Percentiles rank a stretch among this genome's conserved stretches.
Evolutionary conservation across 2,113 vertebrate species (phyloP).

Genomic region (Uropsilus gracilis): DNA sequence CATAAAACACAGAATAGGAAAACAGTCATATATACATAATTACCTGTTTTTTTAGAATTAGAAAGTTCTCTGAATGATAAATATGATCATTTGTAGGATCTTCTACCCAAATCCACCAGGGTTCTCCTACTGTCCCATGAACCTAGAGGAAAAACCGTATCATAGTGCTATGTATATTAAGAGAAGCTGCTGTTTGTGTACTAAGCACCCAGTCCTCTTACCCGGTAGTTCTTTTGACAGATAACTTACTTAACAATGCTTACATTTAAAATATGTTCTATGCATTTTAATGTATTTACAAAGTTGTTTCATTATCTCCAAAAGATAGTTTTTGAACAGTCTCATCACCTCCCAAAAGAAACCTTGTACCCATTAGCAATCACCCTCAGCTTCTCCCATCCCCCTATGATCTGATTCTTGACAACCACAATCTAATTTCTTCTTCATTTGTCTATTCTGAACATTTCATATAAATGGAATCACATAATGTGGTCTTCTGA

Average conservation of each 20-base stretch:
- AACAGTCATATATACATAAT: not conserved
- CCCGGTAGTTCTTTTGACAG: not conserved
- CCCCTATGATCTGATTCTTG: not conserved
- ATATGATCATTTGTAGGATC: constrained; percentile 98
- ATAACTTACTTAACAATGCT: not conserved
- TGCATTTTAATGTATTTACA: not conserved
- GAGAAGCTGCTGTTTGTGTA: not conserved
- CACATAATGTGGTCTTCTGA: not conserved
- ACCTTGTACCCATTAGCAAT: not conserved
- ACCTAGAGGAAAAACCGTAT: constrained; percentile 86
- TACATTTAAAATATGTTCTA: not conserved
- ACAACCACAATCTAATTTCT: not conserved
- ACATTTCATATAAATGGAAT: constrained; percentile 25
- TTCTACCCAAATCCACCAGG: constrained; percentile 99
- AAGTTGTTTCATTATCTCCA: not conserved
- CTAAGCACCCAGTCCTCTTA: not conserved
- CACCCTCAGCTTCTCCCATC: not conserved
- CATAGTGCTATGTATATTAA: not conserved
- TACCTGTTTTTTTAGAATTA: constrained; percentile 99
- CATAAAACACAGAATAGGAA: not conserved
- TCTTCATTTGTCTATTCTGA: not conserved
- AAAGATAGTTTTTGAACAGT: constrained; percentile 27
- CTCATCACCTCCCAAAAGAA: not conserved
- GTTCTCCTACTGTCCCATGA: constrained; percentile 96
- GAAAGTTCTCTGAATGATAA: constrained; percentile 98